A percentile compares a stretch with the other conserved stretches of the same genome.
Evolutionary conservation across 2,888 invertebrate genomes (phyloP).

Genomic region (Drosophila anomelani): DNA sequence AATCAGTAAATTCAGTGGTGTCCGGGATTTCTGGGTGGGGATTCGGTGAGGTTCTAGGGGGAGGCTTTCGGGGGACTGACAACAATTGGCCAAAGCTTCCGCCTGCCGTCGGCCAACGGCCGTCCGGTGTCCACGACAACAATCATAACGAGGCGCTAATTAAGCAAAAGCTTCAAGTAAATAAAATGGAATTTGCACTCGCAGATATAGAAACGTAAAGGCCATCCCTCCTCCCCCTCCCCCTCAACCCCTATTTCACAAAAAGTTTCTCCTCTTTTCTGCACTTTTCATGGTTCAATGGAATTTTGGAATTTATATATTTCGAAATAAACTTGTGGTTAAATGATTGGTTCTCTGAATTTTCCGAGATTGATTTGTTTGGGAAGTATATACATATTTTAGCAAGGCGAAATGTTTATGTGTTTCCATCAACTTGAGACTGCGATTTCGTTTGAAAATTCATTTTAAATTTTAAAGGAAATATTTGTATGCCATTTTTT

Average conservation of each 20-base stretch:
- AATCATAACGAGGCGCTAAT: conserved; percentile 62
- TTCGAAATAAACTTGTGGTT: background rate
- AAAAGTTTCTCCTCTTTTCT: background rate
- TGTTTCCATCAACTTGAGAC: background rate
- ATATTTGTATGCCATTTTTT: background rate
- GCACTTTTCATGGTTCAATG: background rate
- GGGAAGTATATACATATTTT: background rate
- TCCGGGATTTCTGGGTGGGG: background rate
- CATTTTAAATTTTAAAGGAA: background rate
- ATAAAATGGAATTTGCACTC: conserved; percentile 72
- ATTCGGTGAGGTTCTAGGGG: background rate
- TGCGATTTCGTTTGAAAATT: background rate
- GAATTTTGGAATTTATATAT: background rate
- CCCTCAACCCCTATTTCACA: too few relatives aligned
- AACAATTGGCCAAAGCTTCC: conserved; percentile 56
- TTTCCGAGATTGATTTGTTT: background rate
- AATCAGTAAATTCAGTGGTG: conserved; percentile 42
- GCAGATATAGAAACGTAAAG: conserved; percentile 28
- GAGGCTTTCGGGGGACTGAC: background rate
- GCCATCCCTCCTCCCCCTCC: background rate
- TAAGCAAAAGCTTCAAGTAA: conserved; percentile 68
- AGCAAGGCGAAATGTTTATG: background rate
- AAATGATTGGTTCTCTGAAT: background rate
- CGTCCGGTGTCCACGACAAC: conserved; percentile 20
- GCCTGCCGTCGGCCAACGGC: conserved; percentile 34